These are phyloP conservation scores for Aporophyla nigra DNA, from an alignment of 2,888 invertebrate species.

Conservation along the genomic window DNA sequence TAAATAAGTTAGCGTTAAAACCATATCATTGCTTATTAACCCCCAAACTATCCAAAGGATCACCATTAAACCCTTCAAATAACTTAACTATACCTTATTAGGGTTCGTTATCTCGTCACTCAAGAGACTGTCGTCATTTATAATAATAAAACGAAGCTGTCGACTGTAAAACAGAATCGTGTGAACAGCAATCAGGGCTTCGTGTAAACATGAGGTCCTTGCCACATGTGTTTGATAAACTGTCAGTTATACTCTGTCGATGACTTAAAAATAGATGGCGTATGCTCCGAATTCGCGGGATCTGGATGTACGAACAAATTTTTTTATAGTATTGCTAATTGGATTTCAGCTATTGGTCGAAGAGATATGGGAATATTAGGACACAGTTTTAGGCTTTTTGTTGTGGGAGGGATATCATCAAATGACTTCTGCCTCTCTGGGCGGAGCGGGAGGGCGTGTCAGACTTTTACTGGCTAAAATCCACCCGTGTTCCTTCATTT, in stretches of 20 bases:
- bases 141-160: constrained; percentile 66
- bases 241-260: constrained; percentile 32
- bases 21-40: constrained; percentile 44
- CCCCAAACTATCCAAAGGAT: constrained; percentile 44
- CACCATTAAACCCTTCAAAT: constrained; percentile 57
- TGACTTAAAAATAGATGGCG: constrained; percentile 36
- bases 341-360: background rate
- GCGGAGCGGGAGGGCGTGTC: no score
- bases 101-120: constrained; percentile 63
- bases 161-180: constrained; percentile 63
- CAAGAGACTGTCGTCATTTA: constrained; percentile 67
- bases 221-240: constrained; percentile 57
- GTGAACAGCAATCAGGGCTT: constrained; percentile 74
- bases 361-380: no score
- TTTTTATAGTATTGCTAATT: background rate
- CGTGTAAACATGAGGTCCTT: constrained; percentile 61
- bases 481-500: no score
- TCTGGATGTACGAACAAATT: background rate
- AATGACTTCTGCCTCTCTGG: no score
- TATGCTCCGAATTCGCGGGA: constrained; percentile 40
- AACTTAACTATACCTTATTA: constrained; percentile 52
- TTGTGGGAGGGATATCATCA: no score
- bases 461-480: no score
- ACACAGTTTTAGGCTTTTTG: background rate
- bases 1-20: constrained; percentile 22